A percentile compares a stretch with the other conserved stretches of the same genome.
Evolutionary conservation across 2,888 invertebrate species (phyloP).

Genomic region (Drepana falcataria): DNA sequence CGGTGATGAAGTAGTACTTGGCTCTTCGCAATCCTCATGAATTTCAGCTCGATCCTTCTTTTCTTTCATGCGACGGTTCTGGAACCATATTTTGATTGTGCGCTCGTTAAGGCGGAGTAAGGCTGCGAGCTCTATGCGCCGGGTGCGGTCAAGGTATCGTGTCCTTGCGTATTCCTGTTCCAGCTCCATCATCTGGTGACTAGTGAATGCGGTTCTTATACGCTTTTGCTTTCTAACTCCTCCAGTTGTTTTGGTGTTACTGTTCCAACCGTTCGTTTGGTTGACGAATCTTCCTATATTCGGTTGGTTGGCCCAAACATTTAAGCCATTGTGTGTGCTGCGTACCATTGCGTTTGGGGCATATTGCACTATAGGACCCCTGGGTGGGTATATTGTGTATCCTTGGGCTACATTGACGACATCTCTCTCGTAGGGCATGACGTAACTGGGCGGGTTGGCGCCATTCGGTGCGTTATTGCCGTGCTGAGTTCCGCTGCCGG

Average conservation of each 20-base stretch:
- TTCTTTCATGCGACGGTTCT: conserved; percentile 87
- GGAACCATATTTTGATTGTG: conserved; percentile 90
- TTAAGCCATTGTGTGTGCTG: conserved; percentile 2
- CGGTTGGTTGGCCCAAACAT: conserved; percentile 13
- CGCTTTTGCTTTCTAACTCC: conserved; percentile 75
- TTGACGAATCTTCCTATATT: conserved; percentile 13
- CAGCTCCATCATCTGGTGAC: conserved; percentile 84
- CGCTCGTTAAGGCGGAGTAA: conserved; percentile 41
- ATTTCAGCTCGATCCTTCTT: conserved; percentile 78
- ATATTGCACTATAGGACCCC: conserved; percentile 5
- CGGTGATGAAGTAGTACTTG: conserved; percentile 38
- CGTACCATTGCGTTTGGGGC: not conserved
- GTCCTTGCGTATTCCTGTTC: conserved; percentile 85
- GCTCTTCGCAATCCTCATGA: conserved; percentile 42
- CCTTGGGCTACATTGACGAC: conserved; percentile 8
- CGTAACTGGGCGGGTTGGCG: conserved; percentile 15
- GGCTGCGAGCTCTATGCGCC: conserved; percentile 81
- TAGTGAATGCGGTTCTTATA: conserved; percentile 88
- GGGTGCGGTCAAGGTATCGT: conserved; percentile 84
- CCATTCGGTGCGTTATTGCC: conserved; percentile 1
- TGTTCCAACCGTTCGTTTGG: conserved; percentile 20
- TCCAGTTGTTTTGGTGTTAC: conserved; percentile 21
- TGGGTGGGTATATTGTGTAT: conserved; percentile 13
- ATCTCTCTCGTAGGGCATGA: conserved; percentile 11
- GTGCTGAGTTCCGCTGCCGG: conserved; percentile 16